Evolutionary conservation across 2,113 vertebrate species (phyloP), one percentile per base, ranked within the genome.

Genomic region (Hypocryptadius cinnamomeus): DNA sequence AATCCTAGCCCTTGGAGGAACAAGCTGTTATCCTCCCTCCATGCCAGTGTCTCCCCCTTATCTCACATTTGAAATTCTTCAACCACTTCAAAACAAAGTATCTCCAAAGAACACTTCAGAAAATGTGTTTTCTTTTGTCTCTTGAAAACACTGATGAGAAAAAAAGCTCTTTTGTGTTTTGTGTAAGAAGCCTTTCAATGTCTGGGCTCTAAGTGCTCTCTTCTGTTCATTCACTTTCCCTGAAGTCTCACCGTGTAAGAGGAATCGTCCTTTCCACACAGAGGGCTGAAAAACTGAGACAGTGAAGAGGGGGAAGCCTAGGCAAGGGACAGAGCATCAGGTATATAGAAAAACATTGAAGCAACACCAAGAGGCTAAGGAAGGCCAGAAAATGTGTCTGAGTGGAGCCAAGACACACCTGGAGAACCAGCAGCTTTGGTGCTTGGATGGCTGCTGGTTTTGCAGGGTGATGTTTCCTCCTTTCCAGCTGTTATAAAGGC

Each of bases 71-170:
- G 14, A 87, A 96, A 94, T 95, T 92, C 95, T 96, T 96, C 73
- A 95, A 89, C 94, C 90, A 90, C 87, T 93, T 95, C 93, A 95
- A 96, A 95, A 91, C 93, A 94, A 94, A 95, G 93, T 95, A 96
- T 96, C 91, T 94, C 94, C 39, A 42, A 93, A 94, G 73, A 95
- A 94, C 94, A 95, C 96, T 96, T 93, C 88, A 94, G 87, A 87
- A 96, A 97, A 95, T 87, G 94, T 92, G 89, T 96, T 96, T 95
- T 91, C 96, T 96, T 97, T 97, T 97, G 96, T 97, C 93, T 96
- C 81, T 81, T 80, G 85, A 93, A 96, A 96, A 95, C 87, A 93
- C 35, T 60, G 92, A 96, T 91, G 86, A 92, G 92, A 95, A 96
- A 91, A 96, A 95, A 96, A 94, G 90, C 54, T 88, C 90, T 90